A percentile compares a stretch with the other conserved stretches of the same genome.
These are phyloP conservation scores for Himalopsyche anomala DNA, from an alignment of 2,888 invertebrate species.

Conservation along the genomic window DNA sequence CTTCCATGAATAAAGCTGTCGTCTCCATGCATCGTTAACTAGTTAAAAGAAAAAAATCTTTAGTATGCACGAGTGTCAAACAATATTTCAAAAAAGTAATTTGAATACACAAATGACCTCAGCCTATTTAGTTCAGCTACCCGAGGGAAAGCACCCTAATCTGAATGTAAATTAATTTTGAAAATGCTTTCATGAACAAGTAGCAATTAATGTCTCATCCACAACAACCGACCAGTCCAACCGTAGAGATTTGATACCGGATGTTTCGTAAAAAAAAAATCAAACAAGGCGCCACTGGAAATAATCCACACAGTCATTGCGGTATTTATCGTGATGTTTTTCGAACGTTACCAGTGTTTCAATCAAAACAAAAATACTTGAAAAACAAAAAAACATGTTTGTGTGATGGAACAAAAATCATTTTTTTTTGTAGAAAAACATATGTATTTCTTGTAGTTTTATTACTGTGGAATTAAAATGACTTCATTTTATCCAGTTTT, in stretches of 20 bases:
- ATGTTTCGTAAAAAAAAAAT: conserved; percentile 36
- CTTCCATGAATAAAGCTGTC: too few species aligned
- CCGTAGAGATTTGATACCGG: conserved; percentile 38
- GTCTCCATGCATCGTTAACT: background rate
- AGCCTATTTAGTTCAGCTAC: conserved; percentile 36
- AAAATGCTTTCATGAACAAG: conserved; percentile 59
- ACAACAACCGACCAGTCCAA: conserved; percentile 42
- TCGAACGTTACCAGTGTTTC: too few species aligned
- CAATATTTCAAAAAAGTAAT: conserved; percentile 19
- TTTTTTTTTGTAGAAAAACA: too few species aligned
- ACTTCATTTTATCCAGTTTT: too few species aligned
- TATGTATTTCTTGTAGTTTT: too few species aligned
- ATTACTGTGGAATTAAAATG: too few species aligned
- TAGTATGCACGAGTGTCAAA: background rate
- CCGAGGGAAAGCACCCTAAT: conserved; percentile 44
- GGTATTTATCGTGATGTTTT: too few species aligned
- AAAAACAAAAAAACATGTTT: too few species aligned
- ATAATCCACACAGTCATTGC: too few species aligned
- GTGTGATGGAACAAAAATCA: too few species aligned
- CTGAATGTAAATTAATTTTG: conserved; percentile 54
- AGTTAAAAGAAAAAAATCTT: background rate
- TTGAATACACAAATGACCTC: conserved; percentile 27
- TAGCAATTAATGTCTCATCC: conserved; percentile 61
- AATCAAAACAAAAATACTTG: too few species aligned
- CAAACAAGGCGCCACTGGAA: too few species aligned